Conservation (phyloP, 2,797 vertebrate species). For the Telmatherina bonti region DNA sequence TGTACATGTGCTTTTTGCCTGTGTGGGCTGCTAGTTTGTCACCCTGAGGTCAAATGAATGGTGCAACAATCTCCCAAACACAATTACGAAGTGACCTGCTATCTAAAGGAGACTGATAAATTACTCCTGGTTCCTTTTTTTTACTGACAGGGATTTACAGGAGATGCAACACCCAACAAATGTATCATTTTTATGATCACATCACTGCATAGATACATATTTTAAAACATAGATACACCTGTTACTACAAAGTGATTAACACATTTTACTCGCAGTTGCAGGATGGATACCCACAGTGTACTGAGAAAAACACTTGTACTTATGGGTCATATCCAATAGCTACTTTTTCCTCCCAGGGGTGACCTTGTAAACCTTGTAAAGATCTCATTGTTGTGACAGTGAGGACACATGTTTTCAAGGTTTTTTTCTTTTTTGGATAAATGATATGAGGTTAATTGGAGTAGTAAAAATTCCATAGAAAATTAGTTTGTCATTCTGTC, state of each 20-base stretch:
- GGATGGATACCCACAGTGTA: background rate
- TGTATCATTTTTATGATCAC: background rate
- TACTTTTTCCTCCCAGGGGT: background rate
- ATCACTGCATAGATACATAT: background rate
- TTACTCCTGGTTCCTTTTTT: constrained; percentile 52
- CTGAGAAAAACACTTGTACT: background rate
- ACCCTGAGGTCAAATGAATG: constrained; percentile 71
- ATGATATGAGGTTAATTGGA: background rate
- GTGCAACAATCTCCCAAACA: constrained; percentile 71
- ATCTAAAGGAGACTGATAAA: constrained; percentile 71
- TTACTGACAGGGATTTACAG: constrained; percentile 41
- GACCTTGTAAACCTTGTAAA: background rate
- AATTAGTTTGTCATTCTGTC: background rate
- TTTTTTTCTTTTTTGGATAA: no score
- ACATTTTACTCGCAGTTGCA: background rate
- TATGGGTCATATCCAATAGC: background rate
- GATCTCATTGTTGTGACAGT: background rate
- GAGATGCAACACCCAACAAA: constrained; percentile 10
- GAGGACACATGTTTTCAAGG: background rate
- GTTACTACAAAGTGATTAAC: background rate
- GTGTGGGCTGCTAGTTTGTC: constrained; percentile 61
- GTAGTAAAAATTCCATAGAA: background rate
- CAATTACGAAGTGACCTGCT: constrained; percentile 70
- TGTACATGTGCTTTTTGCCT: constrained; percentile 6
- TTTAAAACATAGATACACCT: background rate